Base-by-base conservation (phyloP, 2,888 invertebrate species). In the Metalampra italica region DNA sequence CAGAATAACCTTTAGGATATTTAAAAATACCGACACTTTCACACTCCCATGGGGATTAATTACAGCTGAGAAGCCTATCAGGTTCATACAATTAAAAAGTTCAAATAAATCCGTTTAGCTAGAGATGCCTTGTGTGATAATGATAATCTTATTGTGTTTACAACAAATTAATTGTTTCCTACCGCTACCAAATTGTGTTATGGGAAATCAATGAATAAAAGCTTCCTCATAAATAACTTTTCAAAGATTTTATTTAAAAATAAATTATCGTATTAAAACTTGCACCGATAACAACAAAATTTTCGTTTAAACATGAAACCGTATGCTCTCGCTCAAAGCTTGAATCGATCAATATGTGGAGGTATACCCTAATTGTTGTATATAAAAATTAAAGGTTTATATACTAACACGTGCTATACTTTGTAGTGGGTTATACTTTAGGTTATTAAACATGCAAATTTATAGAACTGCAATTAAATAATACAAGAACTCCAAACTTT, bases 251-350 rank as follows among this genome's bases (percentile, higher is more conserved):
- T 87, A 87, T 88, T 89, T 82, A 88, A 89, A 88, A 89, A 89
- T 89, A 89, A 88, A 89, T 88, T 87, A 88, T 87, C 66, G 77
- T 79, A 83, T 82, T 84, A 86, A 86, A 86, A 83, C 78, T 88
- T 84, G 87, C 85, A 88, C 83, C 86, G 82, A 83, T 88, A 88
- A 89, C 87, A 88, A 89, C 87, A 85, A 83, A 88, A 88, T 85
- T 86, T 87, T 83, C 84, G 82, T 87, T 83, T 77, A 74, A 82
- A 84, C 78, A 74, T 75, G 81, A 82, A 85, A 81, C 77, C 75
- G 64, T 72, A 81, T 81, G 22, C 11, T 9, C 81, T 78, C 76
- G 81, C 81, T 79, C 81, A 76, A 86, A 87, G 86, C 87, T 69
- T 73, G 64, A 68, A 73, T 71, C 15, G 30, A 13, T 13, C 29